Conservation (phyloP, 2,888 invertebrate species). For the Drosophila anomalata region DNA sequence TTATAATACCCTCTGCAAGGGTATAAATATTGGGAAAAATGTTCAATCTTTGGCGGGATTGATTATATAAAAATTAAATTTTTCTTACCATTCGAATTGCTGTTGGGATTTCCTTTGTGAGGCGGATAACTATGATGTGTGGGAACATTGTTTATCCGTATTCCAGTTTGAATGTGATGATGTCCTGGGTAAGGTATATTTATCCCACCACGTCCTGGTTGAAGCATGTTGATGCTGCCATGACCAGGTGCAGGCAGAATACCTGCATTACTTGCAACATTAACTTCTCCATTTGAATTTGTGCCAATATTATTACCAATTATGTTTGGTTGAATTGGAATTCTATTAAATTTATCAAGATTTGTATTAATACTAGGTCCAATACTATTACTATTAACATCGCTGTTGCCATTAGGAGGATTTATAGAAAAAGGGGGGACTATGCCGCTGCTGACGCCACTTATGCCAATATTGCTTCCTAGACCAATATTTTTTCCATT, state of each 20-base stretch:
- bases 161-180: slow-evolving; percentile 81
- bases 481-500: slow-evolving; percentile 74
- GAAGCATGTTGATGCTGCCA: slow-evolving; percentile 78
- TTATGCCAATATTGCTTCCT: slow-evolving; percentile 74
- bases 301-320: slow-evolving; percentile 73
- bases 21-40: too few species aligned
- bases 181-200: slow-evolving; percentile 70
- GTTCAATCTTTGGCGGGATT: too few species aligned
- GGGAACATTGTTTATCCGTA: slow-evolving; percentile 83
- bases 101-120: slow-evolving; percentile 75
- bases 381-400: slow-evolving; percentile 33
- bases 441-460: slow-evolving; percentile 79
- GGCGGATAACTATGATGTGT: slow-evolving; percentile 81
- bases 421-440: slow-evolving; percentile 52
- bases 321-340: slow-evolving; percentile 81
- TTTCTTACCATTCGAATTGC: slow-evolving; percentile 48
- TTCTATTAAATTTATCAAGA: slow-evolving; percentile 83
- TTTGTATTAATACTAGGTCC: slow-evolving; percentile 83
- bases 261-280: slow-evolving; percentile 57
- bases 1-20: too few species aligned
- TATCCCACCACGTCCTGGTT: slow-evolving; percentile 68
- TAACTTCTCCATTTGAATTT: slow-evolving; percentile 47
- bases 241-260: slow-evolving; percentile 76
- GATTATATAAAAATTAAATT: too few species aligned
- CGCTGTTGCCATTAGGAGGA: slow-evolving; percentile 16